Percentiles rank a stretch among this genome's conserved stretches.
Conservation (phyloP, 2,888 invertebrate species). For the Eristalinus sepulchralis region DNA sequence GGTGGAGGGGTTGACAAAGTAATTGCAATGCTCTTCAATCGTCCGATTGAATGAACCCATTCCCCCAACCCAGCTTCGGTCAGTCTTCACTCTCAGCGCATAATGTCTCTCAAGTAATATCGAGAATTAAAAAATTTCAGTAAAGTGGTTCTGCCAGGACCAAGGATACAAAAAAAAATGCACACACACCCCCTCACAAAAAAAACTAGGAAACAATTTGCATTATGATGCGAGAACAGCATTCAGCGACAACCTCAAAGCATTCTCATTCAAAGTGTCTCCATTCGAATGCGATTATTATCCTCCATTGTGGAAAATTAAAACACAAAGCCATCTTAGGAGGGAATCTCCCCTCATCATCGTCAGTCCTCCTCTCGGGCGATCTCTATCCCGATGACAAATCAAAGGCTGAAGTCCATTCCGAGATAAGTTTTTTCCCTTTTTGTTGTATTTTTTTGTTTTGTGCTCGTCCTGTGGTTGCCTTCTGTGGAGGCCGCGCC, state of each 20-base stretch:
- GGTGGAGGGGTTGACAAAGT: not conserved
- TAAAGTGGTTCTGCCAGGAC: not conserved
- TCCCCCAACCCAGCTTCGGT: not conserved
- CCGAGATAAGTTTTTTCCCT: conserved; percentile 63
- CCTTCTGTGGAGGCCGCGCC: conserved; percentile 51
- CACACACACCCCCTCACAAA: not conserved
- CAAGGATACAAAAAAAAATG: not conserved
- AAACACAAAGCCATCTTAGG: conserved; percentile 60
- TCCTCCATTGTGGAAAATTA: conserved; percentile 68
- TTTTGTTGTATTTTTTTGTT: not conserved
- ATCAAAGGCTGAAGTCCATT: conserved; percentile 71
- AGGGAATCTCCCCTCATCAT: conserved; percentile 18
- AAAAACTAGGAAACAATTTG: conserved; percentile 60
- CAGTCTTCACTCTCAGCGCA: not conserved
- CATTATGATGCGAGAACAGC: conserved; percentile 57
- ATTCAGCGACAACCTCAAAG: conserved; percentile 64
- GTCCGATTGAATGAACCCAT: not conserved
- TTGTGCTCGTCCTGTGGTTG: not conserved
- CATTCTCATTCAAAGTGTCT: conserved; percentile 68
- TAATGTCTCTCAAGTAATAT: not conserved
- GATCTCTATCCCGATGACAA: conserved; percentile 63
- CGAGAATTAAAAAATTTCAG: not conserved
- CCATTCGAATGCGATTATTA: conserved; percentile 70
- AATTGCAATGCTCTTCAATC: not conserved
- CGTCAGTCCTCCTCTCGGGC: conserved; percentile 41